Percentiles rank a stretch among this genome's conserved stretches.
These are phyloP conservation scores for Nomada goodeniana DNA, from an alignment of 2,888 invertebrate species.

Conservation along the genomic window DNA sequence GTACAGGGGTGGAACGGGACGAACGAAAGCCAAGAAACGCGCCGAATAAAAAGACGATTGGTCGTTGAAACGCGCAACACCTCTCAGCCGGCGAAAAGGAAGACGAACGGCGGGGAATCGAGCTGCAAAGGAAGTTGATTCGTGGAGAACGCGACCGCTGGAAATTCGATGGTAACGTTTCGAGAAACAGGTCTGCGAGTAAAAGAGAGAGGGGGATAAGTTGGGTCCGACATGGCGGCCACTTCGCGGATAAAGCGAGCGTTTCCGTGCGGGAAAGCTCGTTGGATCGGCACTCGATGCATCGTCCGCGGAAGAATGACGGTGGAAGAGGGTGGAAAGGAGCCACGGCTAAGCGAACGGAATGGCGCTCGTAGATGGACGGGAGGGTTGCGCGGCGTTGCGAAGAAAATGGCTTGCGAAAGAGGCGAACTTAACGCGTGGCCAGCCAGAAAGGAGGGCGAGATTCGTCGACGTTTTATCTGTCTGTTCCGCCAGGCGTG, in stretches of 20 bases:
- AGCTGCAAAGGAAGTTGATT: slow-evolving; percentile 40
- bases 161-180: slow-evolving; percentile 50
- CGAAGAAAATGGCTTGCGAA: slow-evolving; percentile 58
- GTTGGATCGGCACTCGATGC: slow-evolving; percentile 67
- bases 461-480: slow-evolving; percentile 57
- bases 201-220: background rate
- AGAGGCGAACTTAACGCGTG: slow-evolving; percentile 50
- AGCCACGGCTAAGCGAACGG: slow-evolving; percentile 47
- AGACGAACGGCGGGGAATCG: slow-evolving; percentile 21
- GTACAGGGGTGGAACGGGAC: background rate
- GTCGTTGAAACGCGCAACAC: background rate
- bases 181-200: slow-evolving; percentile 44
- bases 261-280: slow-evolving; percentile 73
- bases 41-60: background rate
- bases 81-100: background rate
- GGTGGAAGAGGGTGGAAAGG: slow-evolving; percentile 36
- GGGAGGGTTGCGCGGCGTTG: slow-evolving; percentile 35
- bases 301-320: slow-evolving; percentile 54
- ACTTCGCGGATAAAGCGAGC: slow-evolving; percentile 71
- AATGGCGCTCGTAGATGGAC: slow-evolving; percentile 51
- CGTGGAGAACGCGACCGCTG: background rate
- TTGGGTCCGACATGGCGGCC: slow-evolving; percentile 57
- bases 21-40: background rate
- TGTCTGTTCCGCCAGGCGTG: slow-evolving; percentile 30
- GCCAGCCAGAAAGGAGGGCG: slow-evolving; percentile 33